Base-by-base conservation (phyloP, 2,888 invertebrate species). In the Pycnomerus fuliginosus region DNA sequence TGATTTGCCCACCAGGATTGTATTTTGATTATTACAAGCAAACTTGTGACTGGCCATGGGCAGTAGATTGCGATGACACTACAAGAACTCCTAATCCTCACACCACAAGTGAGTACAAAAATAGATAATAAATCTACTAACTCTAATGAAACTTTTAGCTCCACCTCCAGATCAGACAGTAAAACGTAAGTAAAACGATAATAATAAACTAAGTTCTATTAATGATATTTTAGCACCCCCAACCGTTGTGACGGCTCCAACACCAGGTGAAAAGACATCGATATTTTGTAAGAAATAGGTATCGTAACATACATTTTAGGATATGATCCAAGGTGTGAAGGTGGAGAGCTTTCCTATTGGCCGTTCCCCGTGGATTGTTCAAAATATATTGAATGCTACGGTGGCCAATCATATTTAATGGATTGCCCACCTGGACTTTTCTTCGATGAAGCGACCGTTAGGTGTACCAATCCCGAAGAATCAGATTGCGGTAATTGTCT, bases 41-140 rank as follows among this genome's bases (percentile, higher is more conserved):
- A 16, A n/a, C 14, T 7, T 43, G 43, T 16, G 42, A 35, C 17
- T 35, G 32, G 16, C 35, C 42, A 3, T 16, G 13, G 3, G 1
- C 14, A 13, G 35, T 35, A 5, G 3, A 13, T 16, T 42, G 35
- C 20, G 42, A 29, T 10, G 29, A 34, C n/a, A 30, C 25, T 16
- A 35, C 42, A 7, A 17, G 28, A 28, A 28, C 38, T 8, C 38
- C 38, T 8, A 13, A 30, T 27, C 17, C 27, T 13, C 13, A 8
- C n/a, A 31, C 3, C n/a, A n/a, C n/a, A n/a, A n/a, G n/a, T n/a
- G n/a, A n/a, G n/a, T n/a, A n/a, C n/a, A n/a, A n/a, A n/a, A n/a
- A n/a, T n/a, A n/a, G n/a, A n/a, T n/a, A n/a, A n/a, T n/a, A 4
- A 16, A 16, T 16, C 11, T 13, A 13, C 4, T 15, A 3, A 17